phyloP scores from a whole-genome alignment of 2,888 invertebrate species.

The Beris morrisii region DNA sequence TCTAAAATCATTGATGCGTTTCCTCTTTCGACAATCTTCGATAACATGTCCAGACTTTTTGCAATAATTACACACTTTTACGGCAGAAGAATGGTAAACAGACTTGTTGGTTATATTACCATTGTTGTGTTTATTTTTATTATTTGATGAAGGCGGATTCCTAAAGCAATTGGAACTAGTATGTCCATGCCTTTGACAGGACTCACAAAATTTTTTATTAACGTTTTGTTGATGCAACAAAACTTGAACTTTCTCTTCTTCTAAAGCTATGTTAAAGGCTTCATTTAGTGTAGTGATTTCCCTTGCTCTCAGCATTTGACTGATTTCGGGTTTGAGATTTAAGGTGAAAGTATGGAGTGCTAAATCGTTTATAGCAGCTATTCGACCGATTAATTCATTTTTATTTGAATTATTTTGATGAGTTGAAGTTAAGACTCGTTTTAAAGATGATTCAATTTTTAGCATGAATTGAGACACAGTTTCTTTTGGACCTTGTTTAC shows the following conservation, averaged over 20 bases:
- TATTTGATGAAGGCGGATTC: no score
- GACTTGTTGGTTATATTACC: no score
- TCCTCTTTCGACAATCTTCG: no score
- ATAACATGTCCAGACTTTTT: no score
- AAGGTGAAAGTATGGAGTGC: conserved; percentile 28
- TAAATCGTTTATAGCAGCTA: conserved; percentile 33
- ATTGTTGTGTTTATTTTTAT: no score
- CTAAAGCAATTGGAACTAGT: no score
- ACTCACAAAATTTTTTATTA: no score
- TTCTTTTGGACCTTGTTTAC: conserved; percentile 22
- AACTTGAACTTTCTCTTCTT: conserved; percentile 28
- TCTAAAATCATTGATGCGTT: no score
- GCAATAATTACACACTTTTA: no score
- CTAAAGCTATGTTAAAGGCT: conserved; percentile 25
- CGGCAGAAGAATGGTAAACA: no score
- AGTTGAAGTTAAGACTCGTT: conserved; percentile 14
- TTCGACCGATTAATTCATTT: conserved; percentile 18
- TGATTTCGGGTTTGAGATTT: conserved; percentile 25
- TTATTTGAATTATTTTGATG: conserved; percentile 20
- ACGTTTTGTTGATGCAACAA: no score
- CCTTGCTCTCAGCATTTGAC: conserved; percentile 27
- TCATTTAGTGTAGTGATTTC: conserved; percentile 22
- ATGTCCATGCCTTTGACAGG: no score
- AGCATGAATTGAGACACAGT: conserved; percentile 25
- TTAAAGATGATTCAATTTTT: conserved; percentile 20